These are phyloP conservation scores for Dendrocincla fuliginosa DNA, from an alignment of 2,797 vertebrate genomes.

Conservation along the genomic window DNA sequence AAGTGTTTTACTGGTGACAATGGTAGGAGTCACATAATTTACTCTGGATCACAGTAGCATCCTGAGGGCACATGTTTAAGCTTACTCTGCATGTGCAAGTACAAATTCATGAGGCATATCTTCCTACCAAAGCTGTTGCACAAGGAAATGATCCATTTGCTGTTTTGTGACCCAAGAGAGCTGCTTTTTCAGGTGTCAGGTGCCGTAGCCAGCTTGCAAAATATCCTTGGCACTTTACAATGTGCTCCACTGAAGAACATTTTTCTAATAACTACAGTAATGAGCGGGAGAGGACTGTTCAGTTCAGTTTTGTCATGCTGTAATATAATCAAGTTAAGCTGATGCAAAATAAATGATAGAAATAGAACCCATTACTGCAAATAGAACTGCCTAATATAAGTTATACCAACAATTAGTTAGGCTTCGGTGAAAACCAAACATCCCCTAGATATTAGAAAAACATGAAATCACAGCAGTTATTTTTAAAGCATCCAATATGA, in stretches of 20 bases:
- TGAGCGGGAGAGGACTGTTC: conserved; percentile 15
- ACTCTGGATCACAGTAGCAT: not conserved
- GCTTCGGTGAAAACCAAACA: conserved; percentile 63
- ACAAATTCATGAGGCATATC: not conserved
- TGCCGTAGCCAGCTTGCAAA: not conserved
- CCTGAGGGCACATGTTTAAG: not conserved
- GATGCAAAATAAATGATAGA: conserved; percentile 61
- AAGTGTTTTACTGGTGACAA: not conserved
- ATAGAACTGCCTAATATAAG: conserved; percentile 50
- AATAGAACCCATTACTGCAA: conserved; percentile 15
- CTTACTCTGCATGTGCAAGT: accelerated
- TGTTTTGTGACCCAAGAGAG: not conserved
- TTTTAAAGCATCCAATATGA: conserved; percentile 50
- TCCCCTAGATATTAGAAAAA: conserved; percentile 64
- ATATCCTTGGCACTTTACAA: not conserved
- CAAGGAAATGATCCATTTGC: not conserved
- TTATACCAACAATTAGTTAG: conserved; percentile 51
- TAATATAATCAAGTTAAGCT: conserved; percentile 44
- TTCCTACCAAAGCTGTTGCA: not conserved
- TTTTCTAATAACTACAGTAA: not conserved
- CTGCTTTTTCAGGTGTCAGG: not conserved
- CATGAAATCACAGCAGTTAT: conserved; percentile 54
- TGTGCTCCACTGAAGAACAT: not conserved
- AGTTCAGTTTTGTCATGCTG: conserved; percentile 18
- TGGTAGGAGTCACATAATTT: not conserved